Percentiles rank a stretch among this genome's conserved stretches.
Evolutionary conservation across 2,888 invertebrate species (phyloP).

Genomic region (Emesis russula): DNA sequence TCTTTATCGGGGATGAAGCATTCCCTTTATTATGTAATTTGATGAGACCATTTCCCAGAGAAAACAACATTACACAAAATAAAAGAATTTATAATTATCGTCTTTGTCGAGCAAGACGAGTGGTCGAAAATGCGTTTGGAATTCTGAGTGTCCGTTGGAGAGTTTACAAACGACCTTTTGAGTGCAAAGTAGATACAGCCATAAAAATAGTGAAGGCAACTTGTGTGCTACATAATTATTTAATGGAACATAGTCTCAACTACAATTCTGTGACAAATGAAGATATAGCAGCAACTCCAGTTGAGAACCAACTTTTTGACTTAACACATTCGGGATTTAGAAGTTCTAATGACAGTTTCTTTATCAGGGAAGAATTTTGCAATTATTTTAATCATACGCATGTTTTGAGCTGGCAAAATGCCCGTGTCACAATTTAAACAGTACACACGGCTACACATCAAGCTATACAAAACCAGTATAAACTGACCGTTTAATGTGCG

Average conservation of each 20-base stretch:
- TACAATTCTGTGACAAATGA: conserved; percentile 58
- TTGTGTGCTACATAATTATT: conserved; percentile 63
- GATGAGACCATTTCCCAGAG: conserved; percentile 47
- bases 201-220: conserved; percentile 65
- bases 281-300: conserved; percentile 62
- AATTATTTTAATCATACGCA: conserved; percentile 40
- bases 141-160: conserved; percentile 56
- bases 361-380: conserved; percentile 61
- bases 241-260: conserved; percentile 55
- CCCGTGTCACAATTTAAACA: conserved; percentile 1
- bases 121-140: conserved; percentile 26
- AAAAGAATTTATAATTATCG: conserved; percentile 69
- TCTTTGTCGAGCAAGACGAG: conserved; percentile 52
- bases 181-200: conserved; percentile 64
- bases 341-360: conserved; percentile 59
- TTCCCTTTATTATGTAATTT: conserved; percentile 57
- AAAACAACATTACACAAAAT: conserved; percentile 61
- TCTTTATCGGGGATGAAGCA: conserved; percentile 57
- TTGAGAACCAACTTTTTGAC: conserved; percentile 52
- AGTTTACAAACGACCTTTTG: conserved; percentile 67
- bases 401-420: background rate
- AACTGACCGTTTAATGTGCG: too few relatives aligned
- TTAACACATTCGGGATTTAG: conserved; percentile 65
- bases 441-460: background rate
- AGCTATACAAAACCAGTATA: too few relatives aligned